A percentile compares a stretch with the other conserved stretches of the same genome.
Evolutionary conservation across 2,888 invertebrate genomes (phyloP).

Genomic region (Pseudococcus viburni): DNA sequence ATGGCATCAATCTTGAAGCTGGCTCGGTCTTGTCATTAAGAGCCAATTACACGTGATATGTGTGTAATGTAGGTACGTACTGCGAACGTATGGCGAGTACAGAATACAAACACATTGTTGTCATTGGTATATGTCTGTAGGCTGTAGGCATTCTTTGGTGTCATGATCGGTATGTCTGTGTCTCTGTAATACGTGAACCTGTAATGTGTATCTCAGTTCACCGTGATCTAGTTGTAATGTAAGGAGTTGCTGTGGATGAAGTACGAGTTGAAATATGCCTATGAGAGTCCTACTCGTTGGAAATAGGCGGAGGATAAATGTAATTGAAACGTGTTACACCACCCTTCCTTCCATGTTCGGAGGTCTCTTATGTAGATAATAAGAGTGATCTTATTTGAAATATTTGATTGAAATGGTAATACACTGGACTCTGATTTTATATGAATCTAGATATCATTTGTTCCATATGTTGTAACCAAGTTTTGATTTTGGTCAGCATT

Average conservation of each 20-base stretch:
- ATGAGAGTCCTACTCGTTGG: neutral
- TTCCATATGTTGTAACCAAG: too few relatives aligned
- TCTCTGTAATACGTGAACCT: neutral
- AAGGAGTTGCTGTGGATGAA: neutral
- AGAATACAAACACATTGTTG: neutral
- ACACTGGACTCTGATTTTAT: too few relatives aligned
- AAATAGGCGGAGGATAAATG: constrained; percentile 14
- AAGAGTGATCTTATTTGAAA: too few relatives aligned
- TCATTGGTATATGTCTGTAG: neutral
- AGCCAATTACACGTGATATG: constrained; percentile 11
- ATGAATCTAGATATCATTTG: too few relatives aligned
- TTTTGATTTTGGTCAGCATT: too few relatives aligned
- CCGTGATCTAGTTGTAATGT: neutral
- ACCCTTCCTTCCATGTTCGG: neutral
- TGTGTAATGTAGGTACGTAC: neutral
- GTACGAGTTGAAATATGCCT: neutral
- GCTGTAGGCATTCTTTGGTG: neutral
- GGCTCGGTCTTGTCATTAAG: neutral
- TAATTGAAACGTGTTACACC: neutral
- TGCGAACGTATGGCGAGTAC: too few relatives aligned
- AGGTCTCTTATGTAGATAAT: neutral
- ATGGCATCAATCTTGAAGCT: constrained; percentile 34
- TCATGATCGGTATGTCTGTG: neutral
- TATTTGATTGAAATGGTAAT: too few relatives aligned
- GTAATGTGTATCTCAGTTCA: neutral